Percentiles rank a stretch among this genome's conserved stretches.
phyloP scores from a whole-genome alignment of 2,797 vertebrate species.

The Chlorospingus semifuscus region DNA sequence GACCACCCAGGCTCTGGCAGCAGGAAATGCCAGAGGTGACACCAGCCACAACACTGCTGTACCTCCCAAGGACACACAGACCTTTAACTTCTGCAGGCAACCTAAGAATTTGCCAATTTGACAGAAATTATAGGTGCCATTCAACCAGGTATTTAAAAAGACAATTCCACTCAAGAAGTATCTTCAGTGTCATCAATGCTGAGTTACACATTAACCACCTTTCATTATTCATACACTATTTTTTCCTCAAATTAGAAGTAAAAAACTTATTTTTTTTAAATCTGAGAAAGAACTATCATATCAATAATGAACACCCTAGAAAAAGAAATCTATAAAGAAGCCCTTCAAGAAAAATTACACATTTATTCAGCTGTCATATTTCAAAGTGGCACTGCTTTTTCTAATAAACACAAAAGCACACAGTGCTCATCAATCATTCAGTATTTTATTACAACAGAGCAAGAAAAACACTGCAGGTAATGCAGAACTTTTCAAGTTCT shows the following conservation, averaged over 20 bases:
- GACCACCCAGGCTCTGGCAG: background rate
- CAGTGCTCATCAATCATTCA: slow-evolving; percentile 3
- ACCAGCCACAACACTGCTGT: background rate
- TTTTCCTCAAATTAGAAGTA: background rate
- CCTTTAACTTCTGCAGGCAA: background rate
- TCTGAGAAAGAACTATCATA: background rate
- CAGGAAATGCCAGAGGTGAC: background rate
- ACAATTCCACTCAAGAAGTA: background rate
- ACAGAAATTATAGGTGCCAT: background rate
- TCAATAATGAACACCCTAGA: background rate
- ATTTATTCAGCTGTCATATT: slow-evolving; percentile 24
- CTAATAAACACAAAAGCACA: background rate
- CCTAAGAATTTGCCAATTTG: background rate
- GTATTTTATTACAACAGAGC: background rate
- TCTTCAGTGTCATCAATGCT: background rate
- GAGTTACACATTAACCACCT: background rate
- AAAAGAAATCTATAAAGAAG: slow-evolving; percentile 2
- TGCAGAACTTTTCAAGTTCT: background rate
- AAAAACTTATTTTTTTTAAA: background rate
- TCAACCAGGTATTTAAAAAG: background rate
- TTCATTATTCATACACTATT: background rate
- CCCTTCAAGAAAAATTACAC: slow-evolving; percentile 5
- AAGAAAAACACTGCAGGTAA: slow-evolving; percentile 8
- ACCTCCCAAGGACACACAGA: background rate
- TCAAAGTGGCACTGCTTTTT: background rate